A percentile compares a stretch with the other conserved stretches of the same genome.
These are phyloP conservation scores for Megastigmus dorsalis DNA, from an alignment of 2,888 invertebrate genomes.

Conservation along the genomic window DNA sequence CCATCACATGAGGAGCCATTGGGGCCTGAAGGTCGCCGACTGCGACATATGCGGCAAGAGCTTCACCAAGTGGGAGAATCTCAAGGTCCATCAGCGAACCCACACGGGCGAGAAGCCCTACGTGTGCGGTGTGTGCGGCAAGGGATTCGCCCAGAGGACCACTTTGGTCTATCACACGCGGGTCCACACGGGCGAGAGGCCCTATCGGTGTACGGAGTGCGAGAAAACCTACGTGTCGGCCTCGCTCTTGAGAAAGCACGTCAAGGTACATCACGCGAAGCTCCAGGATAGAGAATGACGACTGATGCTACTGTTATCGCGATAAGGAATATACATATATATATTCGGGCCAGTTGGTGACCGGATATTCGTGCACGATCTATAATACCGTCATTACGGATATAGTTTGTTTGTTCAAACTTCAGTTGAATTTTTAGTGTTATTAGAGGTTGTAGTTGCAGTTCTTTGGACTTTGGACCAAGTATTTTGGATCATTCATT, in stretches of 20 bases:
- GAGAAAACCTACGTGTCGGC: constrained; percentile 72
- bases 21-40: constrained; percentile 60
- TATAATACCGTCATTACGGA: no score
- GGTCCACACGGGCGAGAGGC: constrained; percentile 71
- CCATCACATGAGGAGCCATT: constrained; percentile 62
- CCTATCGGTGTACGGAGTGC: constrained; percentile 70
- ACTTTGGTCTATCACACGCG: constrained; percentile 71
- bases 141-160: constrained; percentile 71
- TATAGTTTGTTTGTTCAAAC: no score
- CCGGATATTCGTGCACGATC: no score
- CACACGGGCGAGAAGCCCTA: constrained; percentile 76
- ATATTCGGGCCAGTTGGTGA: no score
- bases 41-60: constrained; percentile 73
- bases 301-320: no score
- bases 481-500: no score
- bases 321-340: no score
- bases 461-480: no score
- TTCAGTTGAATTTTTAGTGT: no score
- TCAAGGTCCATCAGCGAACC: constrained; percentile 71
- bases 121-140: constrained; percentile 73
- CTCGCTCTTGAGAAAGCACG: constrained; percentile 72
- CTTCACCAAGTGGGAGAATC: constrained; percentile 71
- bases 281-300: not conserved
- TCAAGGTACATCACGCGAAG: constrained; percentile 62
- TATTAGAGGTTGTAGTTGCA: no score